Conservation (phyloP, 1,140 invertebrate species). For the Tetragnatha versicolor region DNA sequence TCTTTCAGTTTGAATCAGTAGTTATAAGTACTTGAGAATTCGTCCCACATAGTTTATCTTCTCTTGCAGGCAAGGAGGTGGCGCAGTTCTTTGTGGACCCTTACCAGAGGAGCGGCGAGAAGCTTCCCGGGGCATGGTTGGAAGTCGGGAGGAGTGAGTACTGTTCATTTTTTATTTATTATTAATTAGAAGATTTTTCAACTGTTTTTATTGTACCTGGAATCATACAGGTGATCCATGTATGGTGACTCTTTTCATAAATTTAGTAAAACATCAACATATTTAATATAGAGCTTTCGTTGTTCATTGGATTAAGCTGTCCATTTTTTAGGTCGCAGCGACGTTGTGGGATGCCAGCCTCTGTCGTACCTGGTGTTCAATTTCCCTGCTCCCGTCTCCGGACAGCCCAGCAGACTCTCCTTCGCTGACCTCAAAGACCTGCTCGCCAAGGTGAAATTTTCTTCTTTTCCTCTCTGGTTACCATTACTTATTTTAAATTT, state of each 20-base stretch:
- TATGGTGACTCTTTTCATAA: too few species aligned
- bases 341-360: conserved; percentile 70
- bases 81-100: conserved; percentile 58
- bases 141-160: conserved; percentile 62
- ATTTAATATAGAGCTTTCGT: too few species aligned
- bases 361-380: conserved; percentile 83
- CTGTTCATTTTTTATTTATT: conserved; percentile 1
- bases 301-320: too few species aligned
- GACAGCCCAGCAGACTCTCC: conserved; percentile 75
- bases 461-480: too few species aligned
- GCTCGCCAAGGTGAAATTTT: conserved; percentile 81
- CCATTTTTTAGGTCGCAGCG: conserved; percentile 68
- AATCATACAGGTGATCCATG: too few species aligned
- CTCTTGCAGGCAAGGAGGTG: conserved; percentile 57
- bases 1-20: too few species aligned
- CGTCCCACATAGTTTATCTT: too few species aligned
- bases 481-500: too few species aligned
- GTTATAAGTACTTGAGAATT: too few species aligned
- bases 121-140: conserved; percentile 70
- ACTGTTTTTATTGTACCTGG: neutral
- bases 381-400: conserved; percentile 71
- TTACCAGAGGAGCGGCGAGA: conserved; percentile 63
- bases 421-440: conserved; percentile 78
- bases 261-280: too few species aligned
- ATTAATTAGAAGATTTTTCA: conserved; percentile 2